These are phyloP conservation scores for Acanthornis magna DNA, from an alignment of 2,797 vertebrate genomes.

Conservation along the genomic window DNA sequence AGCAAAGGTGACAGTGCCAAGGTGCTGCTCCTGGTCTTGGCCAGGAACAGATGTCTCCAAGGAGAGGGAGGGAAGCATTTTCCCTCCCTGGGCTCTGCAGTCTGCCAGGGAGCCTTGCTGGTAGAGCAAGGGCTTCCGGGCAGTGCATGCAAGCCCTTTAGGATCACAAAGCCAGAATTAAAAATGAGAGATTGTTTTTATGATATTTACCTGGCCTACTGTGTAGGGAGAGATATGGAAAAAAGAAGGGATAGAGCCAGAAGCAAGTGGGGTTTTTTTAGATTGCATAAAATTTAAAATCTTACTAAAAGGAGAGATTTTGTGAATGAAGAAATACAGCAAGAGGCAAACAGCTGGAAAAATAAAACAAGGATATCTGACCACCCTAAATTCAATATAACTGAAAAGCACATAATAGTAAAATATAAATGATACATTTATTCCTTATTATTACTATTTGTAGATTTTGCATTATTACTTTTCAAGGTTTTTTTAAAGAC, in stretches of 20 bases:
- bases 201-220: background rate
- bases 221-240: background rate
- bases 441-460: background rate
- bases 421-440: background rate
- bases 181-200: background rate
- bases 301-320: background rate
- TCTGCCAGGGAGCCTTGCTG: background rate
- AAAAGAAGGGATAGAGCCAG: background rate
- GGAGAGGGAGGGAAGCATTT: background rate
- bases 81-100: background rate
- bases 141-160: background rate
- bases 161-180: accelerated
- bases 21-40: background rate
- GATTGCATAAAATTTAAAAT: background rate
- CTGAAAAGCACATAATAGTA: background rate
- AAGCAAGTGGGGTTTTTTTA: background rate
- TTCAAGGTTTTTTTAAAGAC: background rate
- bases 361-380: background rate
- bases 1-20: background rate
- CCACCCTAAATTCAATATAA: background rate
- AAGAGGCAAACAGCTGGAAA: background rate
- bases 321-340: background rate
- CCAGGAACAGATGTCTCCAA: background rate
- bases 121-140: background rate
- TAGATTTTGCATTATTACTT: background rate